Evolutionary conservation across 2,113 vertebrate species (phyloP), one percentile per base, ranked within the genome.

Genomic region (Sula dactylatra): DNA sequence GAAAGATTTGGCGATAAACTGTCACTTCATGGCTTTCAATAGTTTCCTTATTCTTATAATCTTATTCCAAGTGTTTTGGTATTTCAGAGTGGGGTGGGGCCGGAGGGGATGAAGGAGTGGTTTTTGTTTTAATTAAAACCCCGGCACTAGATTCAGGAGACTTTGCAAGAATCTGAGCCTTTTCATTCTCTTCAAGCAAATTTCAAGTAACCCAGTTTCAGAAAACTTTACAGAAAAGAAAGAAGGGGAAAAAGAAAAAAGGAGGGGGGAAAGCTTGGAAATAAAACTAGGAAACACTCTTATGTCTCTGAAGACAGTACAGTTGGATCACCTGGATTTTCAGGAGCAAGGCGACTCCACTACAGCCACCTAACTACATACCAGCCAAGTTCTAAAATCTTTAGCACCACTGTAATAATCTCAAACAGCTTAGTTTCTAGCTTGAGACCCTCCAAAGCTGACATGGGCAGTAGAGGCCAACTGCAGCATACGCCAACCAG

Each of bases 61-160:
- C 13, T 82, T 58, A 69, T n/a, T 78, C 47, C 56, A 67, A 26
- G 8, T 29, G 17, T 26, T 87, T 64, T 32, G 6, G 3, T 74
- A 72, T 77, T 87, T 77, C 6, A 8, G 32, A 29, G 25, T 29
- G 55, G 11, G 18, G 12, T 7, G 25, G 2, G 7, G 42, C 44
- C 16, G 44, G 4, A 4, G 3, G 21, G 3, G 4, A 1, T 22
- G 6, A 6, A n/a, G 21, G 21, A 59, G 56, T 16, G 21, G 9
- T 5, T 73, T n/a, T 34, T 36, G 4, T 44, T 61, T 72, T 36
- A 55, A 2, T 31, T 56, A 93, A 91, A 95, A 47, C 5, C 5
- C 14, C 18, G 69, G 50, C n/a, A 64, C 47, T 59, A 12, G 9
- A 88, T 89, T 89, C 72, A 55, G 12, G 44, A 62, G 22, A 18